Evolutionary conservation across 2,113 vertebrate genomes (phyloP), one percentile per base, ranked within the genome.

Genomic region (Pseudorasbora parva): DNA sequence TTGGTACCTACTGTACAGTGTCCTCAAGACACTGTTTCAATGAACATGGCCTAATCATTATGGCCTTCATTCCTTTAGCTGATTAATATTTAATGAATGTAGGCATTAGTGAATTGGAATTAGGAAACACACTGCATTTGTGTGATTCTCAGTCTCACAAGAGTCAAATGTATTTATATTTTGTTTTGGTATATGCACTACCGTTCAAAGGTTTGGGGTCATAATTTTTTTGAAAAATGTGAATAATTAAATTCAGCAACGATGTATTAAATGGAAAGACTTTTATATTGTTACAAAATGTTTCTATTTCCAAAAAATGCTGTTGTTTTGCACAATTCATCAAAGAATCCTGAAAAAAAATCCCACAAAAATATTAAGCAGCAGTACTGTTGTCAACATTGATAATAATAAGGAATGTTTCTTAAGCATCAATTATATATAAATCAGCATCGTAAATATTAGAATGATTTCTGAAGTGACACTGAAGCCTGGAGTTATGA

Each of bases 21-120:
- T 14, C 37, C 37, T 43, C 5, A 45, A 69, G 33, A 30, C 30
- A 30, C 30, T 41, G n/a, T 71, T 71, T 71, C 19, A 45, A 3
- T 71, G 37, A 45, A 45, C 23, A 71, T 71, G n/a, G 21, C 41
- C 68, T 71, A n/a, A 71, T 21, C 5, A 41, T 23, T n/a, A 41
- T 71, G n/a, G n/a, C n/a, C 37, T 71, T 45, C 0, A 71, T 71
- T 71, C 21, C 12, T 45, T 23, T n/a, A 45, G n/a, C 21, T 45
- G 21, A 14, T 71, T 71, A 15, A 25, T 45, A 76, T 76, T 56
- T 54, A 33, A 76, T 54, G 25, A 56, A 37, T 30, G 8, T 75
- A 12, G 73, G 25, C 49, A 56, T 76, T 17, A 56, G 56, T 11
- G 17, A 56, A 76, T 76, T 56, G 14, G 17, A 56, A 76, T 76